A percentile compares a stretch with the other conserved stretches of the same genome.
phyloP scores from a whole-genome alignment of 1,140 invertebrate genomes.

The Apocrypta bakeri region DNA sequence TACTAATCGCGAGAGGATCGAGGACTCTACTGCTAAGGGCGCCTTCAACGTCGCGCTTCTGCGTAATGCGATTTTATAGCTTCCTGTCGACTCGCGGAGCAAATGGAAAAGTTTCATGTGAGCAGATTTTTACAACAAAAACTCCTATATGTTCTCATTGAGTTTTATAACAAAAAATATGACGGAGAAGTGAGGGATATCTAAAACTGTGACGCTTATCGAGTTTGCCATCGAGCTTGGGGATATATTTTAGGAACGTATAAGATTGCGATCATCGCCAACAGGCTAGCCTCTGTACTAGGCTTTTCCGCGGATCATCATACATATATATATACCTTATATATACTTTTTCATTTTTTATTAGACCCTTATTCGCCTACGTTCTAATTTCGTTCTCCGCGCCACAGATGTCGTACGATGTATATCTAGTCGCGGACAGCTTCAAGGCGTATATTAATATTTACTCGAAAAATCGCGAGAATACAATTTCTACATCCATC shows the following conservation, averaged over 20 bases:
- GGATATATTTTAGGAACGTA: background rate
- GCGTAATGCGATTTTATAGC: slow-evolving; percentile 68
- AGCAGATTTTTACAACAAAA: background rate
- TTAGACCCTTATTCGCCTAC: background rate
- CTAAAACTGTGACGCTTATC: slow-evolving; percentile 21
- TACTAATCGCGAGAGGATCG: slow-evolving; percentile 51
- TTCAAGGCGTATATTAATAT: background rate
- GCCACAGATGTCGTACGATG: too few species aligned
- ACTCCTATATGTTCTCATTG: too few species aligned
- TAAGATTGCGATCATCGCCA: background rate
- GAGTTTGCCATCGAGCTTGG: background rate
- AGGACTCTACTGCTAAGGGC: slow-evolving; percentile 7
- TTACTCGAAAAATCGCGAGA: background rate
- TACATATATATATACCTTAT: background rate
- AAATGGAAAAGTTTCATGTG: background rate
- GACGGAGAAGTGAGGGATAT: background rate
- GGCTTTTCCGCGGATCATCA: background rate
- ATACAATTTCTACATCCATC: background rate
- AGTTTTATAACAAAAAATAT: too few species aligned
- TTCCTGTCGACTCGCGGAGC: slow-evolving; percentile 58
- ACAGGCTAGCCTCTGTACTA: background rate
- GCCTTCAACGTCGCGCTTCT: slow-evolving; percentile 59
- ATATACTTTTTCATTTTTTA: background rate
- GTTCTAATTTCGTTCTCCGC: background rate
- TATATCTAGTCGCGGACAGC: too few species aligned